These are phyloP conservation scores for Drosophila lacertosa DNA, from an alignment of 1,140 invertebrate species.

Conservation along the genomic window DNA sequence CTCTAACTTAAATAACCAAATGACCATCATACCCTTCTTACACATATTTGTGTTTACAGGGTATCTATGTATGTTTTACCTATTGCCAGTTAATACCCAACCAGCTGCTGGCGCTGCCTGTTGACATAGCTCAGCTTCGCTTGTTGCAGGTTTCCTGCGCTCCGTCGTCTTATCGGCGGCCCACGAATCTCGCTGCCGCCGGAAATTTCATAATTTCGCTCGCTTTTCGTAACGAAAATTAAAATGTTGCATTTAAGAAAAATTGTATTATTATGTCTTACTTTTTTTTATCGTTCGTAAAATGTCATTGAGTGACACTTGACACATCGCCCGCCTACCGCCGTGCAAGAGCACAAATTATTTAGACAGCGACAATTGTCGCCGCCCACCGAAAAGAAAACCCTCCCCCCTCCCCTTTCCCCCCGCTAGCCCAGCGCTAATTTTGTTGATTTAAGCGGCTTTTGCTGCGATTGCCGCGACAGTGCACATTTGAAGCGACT, in stretches of 20 bases:
- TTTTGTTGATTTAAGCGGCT: conserved; percentile 63
- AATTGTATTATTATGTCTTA: conserved; percentile 76
- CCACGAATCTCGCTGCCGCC: conserved; percentile 52
- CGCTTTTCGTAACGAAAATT: conserved; percentile 55
- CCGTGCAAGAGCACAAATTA: conserved; percentile 32
- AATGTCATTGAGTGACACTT: conserved; percentile 78
- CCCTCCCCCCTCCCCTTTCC: neutral
- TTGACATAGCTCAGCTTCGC: conserved; percentile 10
- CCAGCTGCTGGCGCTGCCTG: conserved; percentile 6
- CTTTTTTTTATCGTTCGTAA: conserved; percentile 42
- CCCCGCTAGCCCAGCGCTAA: conserved; percentile 30
- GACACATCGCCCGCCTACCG: conserved; percentile 27
- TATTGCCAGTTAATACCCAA: neutral
- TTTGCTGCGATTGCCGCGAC: conserved; percentile 45
- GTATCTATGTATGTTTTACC: neutral
- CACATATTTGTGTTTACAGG: neutral
- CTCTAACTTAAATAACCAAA: too few relatives aligned
- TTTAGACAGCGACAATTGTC: conserved; percentile 67
- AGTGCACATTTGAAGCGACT: conserved; percentile 35
- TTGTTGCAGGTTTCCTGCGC: conserved; percentile 26
- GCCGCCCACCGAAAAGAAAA: neutral
- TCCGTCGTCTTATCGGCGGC: conserved; percentile 35
- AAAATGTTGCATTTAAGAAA: conserved; percentile 72
- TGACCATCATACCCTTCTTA: neutral
- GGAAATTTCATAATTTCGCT: conserved; percentile 73